A percentile compares a stretch with the other conserved stretches of the same genome.
These are phyloP conservation scores for Lytechinus pictus DNA, from an alignment of 35 echinoderm and acorn worm species.

Conservation along the genomic window DNA sequence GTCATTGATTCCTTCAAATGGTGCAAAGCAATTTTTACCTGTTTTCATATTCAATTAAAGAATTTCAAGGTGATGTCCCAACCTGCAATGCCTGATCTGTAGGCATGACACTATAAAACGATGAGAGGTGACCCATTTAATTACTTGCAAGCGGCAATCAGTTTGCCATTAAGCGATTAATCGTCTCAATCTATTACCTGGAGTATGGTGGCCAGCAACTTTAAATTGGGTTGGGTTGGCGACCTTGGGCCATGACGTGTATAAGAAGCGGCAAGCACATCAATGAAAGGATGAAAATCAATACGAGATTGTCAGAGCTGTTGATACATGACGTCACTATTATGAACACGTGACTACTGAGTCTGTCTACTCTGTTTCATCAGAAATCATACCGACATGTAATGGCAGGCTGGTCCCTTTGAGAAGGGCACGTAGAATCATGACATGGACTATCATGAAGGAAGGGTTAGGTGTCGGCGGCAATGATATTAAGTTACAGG, in stretches of 20 bases:
- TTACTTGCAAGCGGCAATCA: background rate
- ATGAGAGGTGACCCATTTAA: background rate
- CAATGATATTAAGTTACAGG: background rate
- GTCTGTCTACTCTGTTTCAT: background rate
- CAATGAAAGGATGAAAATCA: background rate
- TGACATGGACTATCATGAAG: background rate
- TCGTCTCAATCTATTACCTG: background rate
- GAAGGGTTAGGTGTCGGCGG: background rate
- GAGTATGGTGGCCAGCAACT: background rate
- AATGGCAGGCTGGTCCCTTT: no score
- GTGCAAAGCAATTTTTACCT: no score
- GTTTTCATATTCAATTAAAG: no score
- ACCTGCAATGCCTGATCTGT: no score
- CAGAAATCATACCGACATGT: background rate
- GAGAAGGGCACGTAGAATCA: background rate
- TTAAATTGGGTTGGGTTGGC: background rate
- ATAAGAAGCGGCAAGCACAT: background rate
- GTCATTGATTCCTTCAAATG: no score
- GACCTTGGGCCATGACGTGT: background rate
- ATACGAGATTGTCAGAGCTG: background rate
- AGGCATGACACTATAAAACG: no score
- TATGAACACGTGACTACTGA: background rate
- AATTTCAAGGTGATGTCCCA: no score
- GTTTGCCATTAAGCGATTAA: background rate
- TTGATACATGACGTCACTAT: conserved; percentile 7